Percentiles rank a stretch among this genome's conserved stretches.
These are phyloP conservation scores for Nannoperca australis DNA, from an alignment of 2,797 vertebrate genomes.

Conservation along the genomic window DNA sequence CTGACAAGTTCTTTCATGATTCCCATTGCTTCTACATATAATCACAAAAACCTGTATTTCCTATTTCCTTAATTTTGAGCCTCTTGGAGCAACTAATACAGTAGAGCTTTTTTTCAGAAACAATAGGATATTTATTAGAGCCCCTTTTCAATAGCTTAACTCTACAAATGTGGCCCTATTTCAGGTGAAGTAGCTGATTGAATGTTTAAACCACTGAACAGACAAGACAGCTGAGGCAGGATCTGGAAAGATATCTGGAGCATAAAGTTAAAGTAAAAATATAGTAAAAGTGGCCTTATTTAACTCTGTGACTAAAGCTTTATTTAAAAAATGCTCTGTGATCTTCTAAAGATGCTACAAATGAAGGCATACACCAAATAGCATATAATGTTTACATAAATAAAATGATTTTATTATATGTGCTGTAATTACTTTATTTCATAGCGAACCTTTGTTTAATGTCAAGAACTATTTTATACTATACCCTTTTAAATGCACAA, in stretches of 20 bases:
- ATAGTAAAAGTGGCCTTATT: neutral
- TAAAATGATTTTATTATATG: neutral
- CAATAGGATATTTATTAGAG: neutral
- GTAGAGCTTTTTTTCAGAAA: neutral
- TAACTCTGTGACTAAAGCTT: neutral
- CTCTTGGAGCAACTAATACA: neutral
- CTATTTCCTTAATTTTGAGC: neutral
- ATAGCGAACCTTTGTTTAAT: neutral
- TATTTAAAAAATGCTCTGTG: slow-evolving; percentile 1
- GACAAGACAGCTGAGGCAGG: neutral
- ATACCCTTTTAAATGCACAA: neutral
- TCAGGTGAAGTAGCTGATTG: neutral
- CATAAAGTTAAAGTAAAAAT: too few species aligned
- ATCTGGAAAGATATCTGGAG: neutral
- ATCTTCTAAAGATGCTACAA: neutral
- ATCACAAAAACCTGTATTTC: neutral
- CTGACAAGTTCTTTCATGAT: slow-evolving; percentile 1
- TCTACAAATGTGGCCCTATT: neutral
- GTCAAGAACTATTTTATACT: neutral
- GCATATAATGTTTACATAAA: neutral
- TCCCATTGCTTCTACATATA: neutral
- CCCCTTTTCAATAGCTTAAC: slow-evolving; percentile 2
- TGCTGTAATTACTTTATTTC: neutral
- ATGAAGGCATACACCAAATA: neutral
- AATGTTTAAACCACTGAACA: neutral